Percentiles rank a stretch among this genome's conserved stretches.
phyloP scores from a whole-genome alignment of 2,113 vertebrate genomes.

The Buteo buteo region DNA sequence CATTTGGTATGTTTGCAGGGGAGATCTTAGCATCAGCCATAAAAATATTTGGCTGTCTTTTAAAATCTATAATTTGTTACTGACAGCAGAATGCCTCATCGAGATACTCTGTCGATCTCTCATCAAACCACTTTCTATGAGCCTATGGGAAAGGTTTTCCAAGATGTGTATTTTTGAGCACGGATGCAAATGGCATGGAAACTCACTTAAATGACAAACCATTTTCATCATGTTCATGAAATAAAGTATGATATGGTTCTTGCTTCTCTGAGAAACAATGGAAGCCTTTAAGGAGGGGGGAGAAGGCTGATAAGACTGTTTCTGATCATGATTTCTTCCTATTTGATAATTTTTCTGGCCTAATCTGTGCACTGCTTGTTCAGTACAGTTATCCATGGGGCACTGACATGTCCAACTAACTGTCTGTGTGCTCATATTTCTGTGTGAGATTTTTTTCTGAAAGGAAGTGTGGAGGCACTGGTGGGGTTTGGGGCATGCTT shows the following conservation, averaged over 20 bases:
- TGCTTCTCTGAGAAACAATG: neutral
- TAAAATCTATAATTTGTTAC: neutral
- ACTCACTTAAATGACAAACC: neutral
- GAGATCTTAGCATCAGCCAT: neutral
- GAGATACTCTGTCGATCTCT: neutral
- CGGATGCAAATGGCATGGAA: neutral
- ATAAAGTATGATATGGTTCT: neutral
- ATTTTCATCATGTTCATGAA: neutral
- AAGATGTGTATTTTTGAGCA: neutral
- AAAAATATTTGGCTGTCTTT: neutral
- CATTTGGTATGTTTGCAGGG: neutral
- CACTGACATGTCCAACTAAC: neutral
- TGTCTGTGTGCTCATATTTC: neutral
- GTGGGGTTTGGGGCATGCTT: neutral
- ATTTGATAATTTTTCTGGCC: neutral
- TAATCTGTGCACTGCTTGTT: neutral
- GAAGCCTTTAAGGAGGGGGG: neutral
- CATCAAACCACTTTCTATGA: neutral
- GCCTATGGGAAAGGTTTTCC: neutral
- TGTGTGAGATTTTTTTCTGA: neutral
- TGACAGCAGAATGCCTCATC: neutral
- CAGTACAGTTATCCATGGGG: fast-evolving
- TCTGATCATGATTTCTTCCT: neutral
- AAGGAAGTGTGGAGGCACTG: neutral
- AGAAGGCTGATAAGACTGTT: neutral